Base-by-base conservation (phyloP, 1,140 invertebrate species). In the Oppia nitens region DNA sequence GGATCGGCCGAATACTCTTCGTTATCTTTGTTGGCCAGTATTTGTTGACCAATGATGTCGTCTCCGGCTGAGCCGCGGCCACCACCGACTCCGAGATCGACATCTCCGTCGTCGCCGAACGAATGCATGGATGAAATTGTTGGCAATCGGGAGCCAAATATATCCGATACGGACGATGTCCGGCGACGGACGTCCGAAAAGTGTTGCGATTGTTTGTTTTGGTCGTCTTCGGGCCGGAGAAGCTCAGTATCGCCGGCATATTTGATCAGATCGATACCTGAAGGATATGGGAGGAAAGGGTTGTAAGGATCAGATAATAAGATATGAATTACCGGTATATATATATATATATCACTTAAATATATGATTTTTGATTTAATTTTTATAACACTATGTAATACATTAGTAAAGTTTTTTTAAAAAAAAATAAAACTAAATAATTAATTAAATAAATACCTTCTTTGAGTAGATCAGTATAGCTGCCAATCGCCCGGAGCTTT, bases 181-280 rank as follows among this genome's bases (percentile, higher is more conserved):
- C 17, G 6, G 32, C 17, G 32, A 6, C 32, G 6, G 6, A 40
- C 17, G 6, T 40, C 32, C 17, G 32, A 40, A 17, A 9, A 40
- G 6, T 9, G 32, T 40, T 40, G 6, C 17, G 32, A 17, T n/a
- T n/a, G n/a, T n/a, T n/a, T n/a, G n/a, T n/a, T n/a, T n/a, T 14
- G 45, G 6, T 51, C 49, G 6, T 28, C 49, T 25, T 51, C 49
- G n/a, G 49, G 49, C n/a, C 21, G 6, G 49, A 28, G 27, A 6
- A 28, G 49, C 6, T 23, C 27, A 6, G 49, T 6, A 25, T 51
- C 49, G n/a, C 27, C 21, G 6, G 49, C 49, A 20, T 51, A 51
- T 28, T 51, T 51, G 49, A 25, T 14, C n/a, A 51, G 49, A 51
- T 51, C 49, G n/a, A 51, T 28, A 20, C 49, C 49, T 23, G 49